Percentiles rank a stretch among this genome's conserved stretches.
These are phyloP conservation scores for Pantherophis alleghaniensis DNA, from an alignment of 2,797 vertebrate species.

Conservation along the genomic window DNA sequence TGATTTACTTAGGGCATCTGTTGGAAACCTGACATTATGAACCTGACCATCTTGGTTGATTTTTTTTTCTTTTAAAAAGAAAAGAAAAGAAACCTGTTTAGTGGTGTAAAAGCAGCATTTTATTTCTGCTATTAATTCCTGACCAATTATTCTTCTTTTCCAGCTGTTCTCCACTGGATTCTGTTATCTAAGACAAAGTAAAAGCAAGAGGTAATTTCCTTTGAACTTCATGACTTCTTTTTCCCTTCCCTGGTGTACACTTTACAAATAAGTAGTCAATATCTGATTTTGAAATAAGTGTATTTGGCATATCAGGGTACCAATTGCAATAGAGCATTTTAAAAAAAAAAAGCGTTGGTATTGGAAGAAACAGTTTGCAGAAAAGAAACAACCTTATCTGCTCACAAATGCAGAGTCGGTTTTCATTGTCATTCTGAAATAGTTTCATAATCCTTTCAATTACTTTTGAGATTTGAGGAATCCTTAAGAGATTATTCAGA, in stretches of 20 bases:
- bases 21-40: not conserved
- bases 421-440: conserved; percentile 34
- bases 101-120: not conserved
- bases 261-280: conserved; percentile 9
- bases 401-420: not conserved
- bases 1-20: no score
- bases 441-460: conserved; percentile 42
- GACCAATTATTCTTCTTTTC: not conserved
- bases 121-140: not conserved
- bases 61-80: not conserved
- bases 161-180: not conserved
- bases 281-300: not conserved
- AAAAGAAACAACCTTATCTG: conserved; percentile 10
- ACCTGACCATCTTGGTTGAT: not conserved
- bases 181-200: not conserved
- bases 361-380: not conserved
- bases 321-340: not conserved
- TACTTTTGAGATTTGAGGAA: conserved; percentile 44
- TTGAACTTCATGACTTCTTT: not conserved
- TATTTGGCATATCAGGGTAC: not conserved
- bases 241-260: not conserved
- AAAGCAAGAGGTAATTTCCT: not conserved
- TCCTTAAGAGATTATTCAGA: conserved; percentile 42
- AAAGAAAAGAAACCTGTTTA: not conserved
- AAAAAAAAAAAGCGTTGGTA: not conserved